Percentiles rank a stretch among this genome's conserved stretches.
These are phyloP conservation scores for Cyanistes caeruleus DNA, from an alignment of 2,113 vertebrate species.

Conservation along the genomic window DNA sequence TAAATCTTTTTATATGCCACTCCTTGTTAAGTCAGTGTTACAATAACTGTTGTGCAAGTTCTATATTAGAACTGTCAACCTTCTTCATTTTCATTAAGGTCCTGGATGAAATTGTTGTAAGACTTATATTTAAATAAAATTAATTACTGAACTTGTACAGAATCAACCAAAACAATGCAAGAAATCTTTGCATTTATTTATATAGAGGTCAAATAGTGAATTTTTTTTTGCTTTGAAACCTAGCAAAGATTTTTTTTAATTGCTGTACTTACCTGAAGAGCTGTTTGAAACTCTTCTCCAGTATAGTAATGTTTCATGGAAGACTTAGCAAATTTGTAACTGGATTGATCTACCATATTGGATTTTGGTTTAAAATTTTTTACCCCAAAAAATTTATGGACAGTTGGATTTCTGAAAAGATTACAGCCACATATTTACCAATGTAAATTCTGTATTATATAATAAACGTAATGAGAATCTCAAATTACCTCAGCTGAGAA, in stretches of 20 bases:
- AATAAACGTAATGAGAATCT: not conserved
- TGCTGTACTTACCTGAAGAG: not conserved
- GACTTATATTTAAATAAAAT: conserved; percentile 62
- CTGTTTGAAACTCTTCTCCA: not conserved
- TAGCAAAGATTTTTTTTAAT: not conserved
- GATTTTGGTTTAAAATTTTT: not conserved
- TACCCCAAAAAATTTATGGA: not conserved
- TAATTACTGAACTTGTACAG: conserved; percentile 41
- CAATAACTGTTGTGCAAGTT: conserved; percentile 40
- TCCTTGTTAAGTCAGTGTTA: conserved; percentile 10
- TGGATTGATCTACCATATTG: not conserved
- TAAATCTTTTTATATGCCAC: conserved; percentile 40
- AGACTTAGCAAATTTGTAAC: not conserved
- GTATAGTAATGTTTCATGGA: not conserved
- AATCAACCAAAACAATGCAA: conserved; percentile 45
- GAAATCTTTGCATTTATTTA: conserved; percentile 50
- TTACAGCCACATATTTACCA: not conserved
- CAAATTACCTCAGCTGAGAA: not conserved
- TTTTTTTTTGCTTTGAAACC: not conserved
- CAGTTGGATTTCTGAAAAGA: not conserved
- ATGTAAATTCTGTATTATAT: not conserved
- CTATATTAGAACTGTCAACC: conserved; percentile 64
- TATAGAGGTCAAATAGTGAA: not conserved
- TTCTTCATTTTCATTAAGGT: conserved; percentile 26
- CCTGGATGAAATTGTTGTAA: not conserved